Evolutionary conservation across 2,113 vertebrate genomes (phyloP).

Genomic region (Castor canadensis): DNA sequence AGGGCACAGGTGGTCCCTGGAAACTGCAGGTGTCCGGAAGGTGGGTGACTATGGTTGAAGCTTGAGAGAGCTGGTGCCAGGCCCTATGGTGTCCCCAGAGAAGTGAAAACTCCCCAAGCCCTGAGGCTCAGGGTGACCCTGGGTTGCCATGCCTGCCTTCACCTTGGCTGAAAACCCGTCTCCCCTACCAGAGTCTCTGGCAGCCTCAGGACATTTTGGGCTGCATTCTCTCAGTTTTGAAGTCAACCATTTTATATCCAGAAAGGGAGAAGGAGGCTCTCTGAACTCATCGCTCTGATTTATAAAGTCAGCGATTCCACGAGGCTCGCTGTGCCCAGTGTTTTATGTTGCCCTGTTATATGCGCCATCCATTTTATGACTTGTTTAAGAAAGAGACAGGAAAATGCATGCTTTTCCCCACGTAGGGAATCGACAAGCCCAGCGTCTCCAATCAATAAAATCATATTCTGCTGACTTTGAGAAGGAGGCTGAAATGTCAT

Average conservation of each 20-base stretch:
- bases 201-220: background rate
- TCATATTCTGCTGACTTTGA: slow-evolving; percentile 44
- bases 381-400: slow-evolving; percentile 22
- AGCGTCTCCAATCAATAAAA: background rate
- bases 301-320: background rate
- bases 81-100: background rate
- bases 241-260: background rate
- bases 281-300: slow-evolving; percentile 19
- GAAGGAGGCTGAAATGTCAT: background rate
- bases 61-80: background rate
- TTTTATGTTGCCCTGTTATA: background rate
- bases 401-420: background rate
- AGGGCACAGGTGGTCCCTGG: background rate
- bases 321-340: background rate
- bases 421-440: background rate
- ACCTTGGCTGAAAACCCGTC: too few species aligned
- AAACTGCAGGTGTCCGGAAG: background rate
- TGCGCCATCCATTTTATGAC: background rate
- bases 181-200: too few species aligned
- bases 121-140: background rate
- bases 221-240: background rate
- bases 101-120: accelerated
- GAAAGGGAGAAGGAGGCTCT: background rate
- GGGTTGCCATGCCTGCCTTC: accelerated
- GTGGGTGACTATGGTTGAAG: background rate